Base-by-base conservation (phyloP, 2,888 invertebrate species). In the Sipunculus nudus region DNA sequence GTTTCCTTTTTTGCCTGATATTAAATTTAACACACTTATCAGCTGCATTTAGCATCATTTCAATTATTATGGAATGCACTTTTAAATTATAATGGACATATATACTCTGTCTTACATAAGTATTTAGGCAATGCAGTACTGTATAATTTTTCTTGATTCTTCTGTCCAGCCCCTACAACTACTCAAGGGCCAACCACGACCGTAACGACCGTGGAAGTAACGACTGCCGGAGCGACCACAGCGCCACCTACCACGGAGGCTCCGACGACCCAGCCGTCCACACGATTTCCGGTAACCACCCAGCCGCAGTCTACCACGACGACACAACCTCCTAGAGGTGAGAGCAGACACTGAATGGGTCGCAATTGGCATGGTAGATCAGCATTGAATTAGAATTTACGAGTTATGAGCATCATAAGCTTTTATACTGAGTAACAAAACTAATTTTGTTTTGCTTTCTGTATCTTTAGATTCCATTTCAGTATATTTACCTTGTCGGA, bases 141-240 rank as follows among this genome's bases (percentile, higher is more conserved):
- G n/a, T n/a, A n/a, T n/a, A n/a, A n/a, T n/a, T n/a, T n/a, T n/a
- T n/a, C n/a, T n/a, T n/a, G n/a, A n/a, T n/a, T n/a, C n/a, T n/a
- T n/a, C n/a, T n/a, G n/a, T n/a, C n/a, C 53, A n/a, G 32, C 57
- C 16, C 32, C 57, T 13, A 54, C 63, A 19, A 47, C 53, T 19
- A 48, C 53, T 4, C n/a, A 26, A 8, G 45, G 54, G 23, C 59
- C 47, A 6, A 39, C 63, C 26, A 53, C 60, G 10, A 45, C 63
- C 13, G 57, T 57, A 41, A 39, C 58, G 10, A 8, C 55, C 1
- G n/a, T 25, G 13, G 49, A 49, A 28, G 48, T 55, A 16, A 60
- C 53, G 13, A 38, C 28, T 4, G 28, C 47, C 26, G 26, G 40
- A 47, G 38, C 59, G 10, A 47, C 50, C 23, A 25, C 50, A 21